Conservation (phyloP, 1,140 invertebrate species). For the Camponotus vicinus region DNA sequence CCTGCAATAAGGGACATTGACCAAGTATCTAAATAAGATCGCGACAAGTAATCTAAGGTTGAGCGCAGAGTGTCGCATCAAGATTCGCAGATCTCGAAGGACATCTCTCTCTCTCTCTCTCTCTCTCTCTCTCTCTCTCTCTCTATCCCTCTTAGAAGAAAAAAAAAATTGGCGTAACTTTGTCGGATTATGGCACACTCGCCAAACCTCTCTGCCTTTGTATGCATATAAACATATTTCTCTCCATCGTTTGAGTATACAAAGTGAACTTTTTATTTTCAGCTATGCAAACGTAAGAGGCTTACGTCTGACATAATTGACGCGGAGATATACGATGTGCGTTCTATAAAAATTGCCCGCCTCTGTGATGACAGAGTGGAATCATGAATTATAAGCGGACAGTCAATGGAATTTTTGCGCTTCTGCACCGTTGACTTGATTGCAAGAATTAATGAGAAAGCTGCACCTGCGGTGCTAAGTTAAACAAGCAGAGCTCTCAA, state of each 20-base stretch:
- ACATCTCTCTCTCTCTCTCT: slow-evolving; percentile 4
- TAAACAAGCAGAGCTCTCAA: neutral
- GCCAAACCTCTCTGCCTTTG: neutral
- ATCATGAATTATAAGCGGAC: slow-evolving; percentile 43
- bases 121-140: too few species aligned
- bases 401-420: slow-evolving; percentile 12
- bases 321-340: slow-evolving; percentile 27
- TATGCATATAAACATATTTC: neutral
- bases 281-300: slow-evolving; percentile 41
- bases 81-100: slow-evolving; percentile 56
- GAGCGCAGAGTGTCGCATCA: slow-evolving; percentile 65
- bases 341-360: slow-evolving; percentile 33
- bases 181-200: slow-evolving; percentile 41
- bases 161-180: slow-evolving; percentile 30
- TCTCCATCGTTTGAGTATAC: slow-evolving; percentile 12
- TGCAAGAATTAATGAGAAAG: slow-evolving; percentile 28
- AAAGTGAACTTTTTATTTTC: slow-evolving; percentile 48
- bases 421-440: neutral
- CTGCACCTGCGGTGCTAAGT: slow-evolving; percentile 5
- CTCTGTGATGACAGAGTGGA: slow-evolving; percentile 51
- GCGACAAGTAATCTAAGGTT: slow-evolving; percentile 68
- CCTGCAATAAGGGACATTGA: slow-evolving; percentile 43
- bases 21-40: slow-evolving; percentile 50
- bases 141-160: too few species aligned
- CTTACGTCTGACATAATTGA: slow-evolving; percentile 60